These are phyloP conservation scores for Silurus asotus DNA, from an alignment of 2,113 vertebrate genomes.

Conservation along the genomic window DNA sequence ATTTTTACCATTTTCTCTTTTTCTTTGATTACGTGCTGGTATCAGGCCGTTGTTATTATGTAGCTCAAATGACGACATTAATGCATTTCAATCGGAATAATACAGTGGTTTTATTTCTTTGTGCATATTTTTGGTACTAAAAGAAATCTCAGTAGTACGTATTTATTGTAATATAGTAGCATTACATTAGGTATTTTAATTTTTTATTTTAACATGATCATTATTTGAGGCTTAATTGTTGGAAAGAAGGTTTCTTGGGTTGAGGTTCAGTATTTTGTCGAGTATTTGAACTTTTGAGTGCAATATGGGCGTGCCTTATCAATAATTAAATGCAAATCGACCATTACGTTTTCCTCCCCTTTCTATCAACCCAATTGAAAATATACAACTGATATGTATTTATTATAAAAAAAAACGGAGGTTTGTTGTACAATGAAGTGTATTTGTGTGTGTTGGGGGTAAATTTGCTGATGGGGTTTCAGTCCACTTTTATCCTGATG, in stretches of 20 bases:
- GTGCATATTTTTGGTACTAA: neutral
- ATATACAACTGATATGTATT: neutral
- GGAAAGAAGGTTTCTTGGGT: neutral
- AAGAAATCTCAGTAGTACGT: neutral
- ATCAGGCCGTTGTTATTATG: neutral
- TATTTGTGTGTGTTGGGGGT: neutral
- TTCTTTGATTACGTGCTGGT: neutral
- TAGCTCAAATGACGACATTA: neutral
- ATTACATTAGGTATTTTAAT: neutral
- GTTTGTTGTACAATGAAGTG: neutral
- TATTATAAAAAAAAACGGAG: neutral
- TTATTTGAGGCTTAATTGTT: neutral
- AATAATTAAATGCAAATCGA: neutral
- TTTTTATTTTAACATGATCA: neutral
- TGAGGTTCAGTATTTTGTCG: neutral
- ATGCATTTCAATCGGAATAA: too few species aligned
- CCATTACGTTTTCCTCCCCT: neutral
- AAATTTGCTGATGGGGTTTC: neutral
- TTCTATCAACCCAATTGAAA: neutral
- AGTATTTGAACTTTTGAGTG: neutral
- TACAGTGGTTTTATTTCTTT: neutral
- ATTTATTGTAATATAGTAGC: neutral
- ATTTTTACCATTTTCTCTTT: neutral
- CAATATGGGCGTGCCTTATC: neutral
- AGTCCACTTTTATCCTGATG: neutral